Base-by-base conservation (phyloP, 2,888 invertebrate genomes). In the Achlya flavicornis region DNA sequence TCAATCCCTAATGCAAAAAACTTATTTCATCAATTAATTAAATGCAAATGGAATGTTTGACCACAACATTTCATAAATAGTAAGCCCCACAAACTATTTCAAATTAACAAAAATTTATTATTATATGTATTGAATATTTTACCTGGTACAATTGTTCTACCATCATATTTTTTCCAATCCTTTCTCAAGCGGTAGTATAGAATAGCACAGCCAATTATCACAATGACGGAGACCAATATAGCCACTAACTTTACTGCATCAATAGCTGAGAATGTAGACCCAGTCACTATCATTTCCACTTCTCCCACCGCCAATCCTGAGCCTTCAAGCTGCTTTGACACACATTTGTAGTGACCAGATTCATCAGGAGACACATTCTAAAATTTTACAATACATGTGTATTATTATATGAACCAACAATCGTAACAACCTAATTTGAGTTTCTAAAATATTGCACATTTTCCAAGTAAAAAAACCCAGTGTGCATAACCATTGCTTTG, bases 321-420 rank as follows among this genome's bases (percentile, higher is more conserved):
- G 61, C 94, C 92, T 73, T 89, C 88, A 60, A 96, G 79, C 61
- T 95, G 94, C 78, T 92, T 94, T 5, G 96, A 96, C 64, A 96
- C 84, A 76, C 96, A 96, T 78, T 94, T 95, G 82, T 96, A 96
- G 68, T 94, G 92, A 1, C 96, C 96, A 65, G 95, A 92, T 77
- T 96, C 96, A 63, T 91, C 86, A 8, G 94, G 91, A 14, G 95
- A 94, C 10, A 96, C 95, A 78, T 92, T 94, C 96, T 96, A 82
- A 38, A 88, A 86, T 61, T 12, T 12, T 12, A 38, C 3, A 38
- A 10, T 38, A 35, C 0, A 38, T 38, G 10, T 3, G 3, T 38
- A 43, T 4, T 26, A 26, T 1, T 26, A 26, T 26, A 1, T 26
- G 1, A 26, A 26, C 26, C 1, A 26, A 26, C 26, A 26, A 26